Evolutionary conservation across 2,888 invertebrate genomes (phyloP), one percentile per base, ranked within the genome.

Genomic region (Halocaridina rubra): DNA sequence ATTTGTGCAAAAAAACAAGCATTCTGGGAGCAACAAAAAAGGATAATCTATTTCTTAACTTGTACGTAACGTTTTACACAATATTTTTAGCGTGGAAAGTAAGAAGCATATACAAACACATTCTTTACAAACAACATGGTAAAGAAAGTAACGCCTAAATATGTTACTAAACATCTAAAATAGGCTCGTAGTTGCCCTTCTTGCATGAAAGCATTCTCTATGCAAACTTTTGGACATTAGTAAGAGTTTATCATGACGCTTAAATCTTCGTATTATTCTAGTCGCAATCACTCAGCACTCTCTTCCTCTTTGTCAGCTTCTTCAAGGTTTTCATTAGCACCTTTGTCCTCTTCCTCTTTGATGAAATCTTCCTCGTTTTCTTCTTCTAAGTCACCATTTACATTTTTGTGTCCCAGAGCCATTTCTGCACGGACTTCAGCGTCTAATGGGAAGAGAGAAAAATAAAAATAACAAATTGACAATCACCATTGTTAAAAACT

Each of bases 401-500:
- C 53, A 27, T 85, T 85, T 24, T 84, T 75, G 39, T 59, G 61
- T n/a, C 69, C 74, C 10, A 81, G 53, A 5, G 81, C 84, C 79
- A 76, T 33, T 39, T 75, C 84, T 7, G 84, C 84, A 3, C 85
- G 80, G 5, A 81, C 39, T 46, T 80, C 85, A 16, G 80, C 85
- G 61, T 81, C 85, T 81, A n/a, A n/a, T n/a, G n/a, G n/a, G n/a
- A n/a, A n/a, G n/a, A n/a, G n/a, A n/a, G n/a, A n/a, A n/a, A n/a
- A n/a, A n/a, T n/a, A n/a, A n/a, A 53, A 10, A 75, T 29, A 7
- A 27, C 3, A 64, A 2, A 27, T 8, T 13, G 5, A 19, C 16
- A n/a, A 5, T 19, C 16, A 10, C 22, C 22, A 59, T 19, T 59
- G n/a, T 59, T n/a, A 59, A 59, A 59, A 10, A 59, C n/a, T 59